Evolutionary conservation across 1,140 invertebrate genomes (phyloP).

Genomic region (Aphaenogaster rudis): DNA sequence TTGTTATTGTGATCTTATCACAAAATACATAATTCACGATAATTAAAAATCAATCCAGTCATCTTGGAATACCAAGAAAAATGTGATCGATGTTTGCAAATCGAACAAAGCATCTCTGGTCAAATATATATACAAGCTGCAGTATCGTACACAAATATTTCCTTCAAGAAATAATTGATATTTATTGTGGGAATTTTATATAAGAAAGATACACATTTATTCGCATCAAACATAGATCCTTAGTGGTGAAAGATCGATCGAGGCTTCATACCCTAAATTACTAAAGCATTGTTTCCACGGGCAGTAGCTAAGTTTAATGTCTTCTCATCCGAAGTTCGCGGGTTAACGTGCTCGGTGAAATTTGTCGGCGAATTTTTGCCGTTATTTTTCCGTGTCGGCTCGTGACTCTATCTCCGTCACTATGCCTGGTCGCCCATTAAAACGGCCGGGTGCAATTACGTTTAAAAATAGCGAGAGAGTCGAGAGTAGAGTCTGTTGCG

Average conservation of each 20-base stretch:
- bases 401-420: constrained; percentile 71
- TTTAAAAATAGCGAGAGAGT: constrained; percentile 85
- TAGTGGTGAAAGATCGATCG: neutral
- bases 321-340: neutral
- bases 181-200: neutral
- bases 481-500: constrained; percentile 81
- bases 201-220: neutral
- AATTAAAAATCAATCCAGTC: constrained; percentile 41
- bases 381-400: constrained; percentile 24
- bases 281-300: neutral
- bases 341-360: constrained; percentile 54
- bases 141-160: neutral
- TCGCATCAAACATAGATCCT: neutral
- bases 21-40: constrained; percentile 31
- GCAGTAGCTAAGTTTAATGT: constrained; percentile 21
- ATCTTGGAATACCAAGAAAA: neutral
- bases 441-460: constrained; percentile 84
- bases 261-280: neutral
- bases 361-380: constrained; percentile 66
- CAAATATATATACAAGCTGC: neutral
- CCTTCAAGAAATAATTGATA: neutral
- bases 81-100: constrained; percentile 6
- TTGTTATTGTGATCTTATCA: constrained; percentile 49
- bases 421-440: constrained; percentile 83
- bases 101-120: neutral